Conservation (phyloP, 2,797 vertebrate genomes). For the Enteromius fasciolatus region DNA sequence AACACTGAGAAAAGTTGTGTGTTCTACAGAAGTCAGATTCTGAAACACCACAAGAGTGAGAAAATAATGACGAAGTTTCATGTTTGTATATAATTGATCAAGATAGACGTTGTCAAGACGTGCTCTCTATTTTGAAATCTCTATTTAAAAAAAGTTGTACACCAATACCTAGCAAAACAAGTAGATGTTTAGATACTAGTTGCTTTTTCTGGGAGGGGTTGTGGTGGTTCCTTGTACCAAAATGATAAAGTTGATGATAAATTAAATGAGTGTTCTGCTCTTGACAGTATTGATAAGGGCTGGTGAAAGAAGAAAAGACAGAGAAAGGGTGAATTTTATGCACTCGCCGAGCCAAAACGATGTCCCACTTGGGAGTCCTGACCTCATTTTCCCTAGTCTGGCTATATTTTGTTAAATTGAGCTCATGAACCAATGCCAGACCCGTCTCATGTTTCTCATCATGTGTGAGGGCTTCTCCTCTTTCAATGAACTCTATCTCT, state of each 20-base stretch:
- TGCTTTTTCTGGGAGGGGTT: slow-evolving; percentile 3
- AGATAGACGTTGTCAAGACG: not conserved
- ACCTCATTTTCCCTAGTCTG: slow-evolving; percentile 44
- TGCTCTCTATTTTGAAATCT: not conserved
- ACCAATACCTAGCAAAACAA: not conserved
- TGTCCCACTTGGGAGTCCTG: slow-evolving; percentile 41
- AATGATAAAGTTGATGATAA: slow-evolving; percentile 23
- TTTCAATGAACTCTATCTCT: slow-evolving; percentile 32
- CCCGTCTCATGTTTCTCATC: slow-evolving; percentile 36
- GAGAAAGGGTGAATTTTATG: slow-evolving; percentile 6
- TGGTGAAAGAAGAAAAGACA: slow-evolving; percentile 17
- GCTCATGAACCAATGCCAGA: slow-evolving; percentile 19
- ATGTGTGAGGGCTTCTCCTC: slow-evolving; percentile 42
- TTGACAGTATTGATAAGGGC: slow-evolving; percentile 46
- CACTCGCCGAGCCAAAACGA: slow-evolving; percentile 6
- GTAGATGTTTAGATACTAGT: slow-evolving; percentile 3
- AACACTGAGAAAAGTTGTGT: not conserved
- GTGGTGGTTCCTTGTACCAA: slow-evolving; percentile 30
- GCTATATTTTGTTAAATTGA: slow-evolving; percentile 33
- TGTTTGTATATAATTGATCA: not conserved
- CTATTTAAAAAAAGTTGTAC: not conserved
- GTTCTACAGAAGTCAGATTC: not conserved
- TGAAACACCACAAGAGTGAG: not conserved
- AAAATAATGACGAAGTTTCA: not conserved
- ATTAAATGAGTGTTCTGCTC: not conserved